Evolutionary conservation across 2,888 invertebrate species (phyloP).

Genomic region (Drosophila mimica): DNA sequence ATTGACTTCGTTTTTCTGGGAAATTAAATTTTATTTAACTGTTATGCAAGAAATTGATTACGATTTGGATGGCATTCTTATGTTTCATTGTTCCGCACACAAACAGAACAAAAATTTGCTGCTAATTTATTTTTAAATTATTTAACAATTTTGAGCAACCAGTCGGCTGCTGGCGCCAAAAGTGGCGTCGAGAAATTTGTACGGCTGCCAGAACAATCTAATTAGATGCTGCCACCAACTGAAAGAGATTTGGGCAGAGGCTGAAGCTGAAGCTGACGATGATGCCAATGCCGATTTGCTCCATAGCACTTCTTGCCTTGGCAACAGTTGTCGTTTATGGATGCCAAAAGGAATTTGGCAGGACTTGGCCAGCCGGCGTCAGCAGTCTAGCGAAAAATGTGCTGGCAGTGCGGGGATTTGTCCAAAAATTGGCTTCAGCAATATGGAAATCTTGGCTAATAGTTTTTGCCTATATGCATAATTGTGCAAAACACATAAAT

Average conservation of each 20-base stretch:
- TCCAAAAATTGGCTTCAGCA: slow-evolving; percentile 40
- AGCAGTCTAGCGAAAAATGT: slow-evolving; percentile 25
- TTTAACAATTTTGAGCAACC: slow-evolving; percentile 70
- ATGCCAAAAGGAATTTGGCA: slow-evolving; percentile 74
- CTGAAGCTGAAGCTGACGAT: slow-evolving; percentile 26
- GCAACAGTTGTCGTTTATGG: slow-evolving; percentile 77
- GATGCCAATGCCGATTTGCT: slow-evolving; percentile 73
- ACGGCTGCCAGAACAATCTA: slow-evolving; percentile 66
- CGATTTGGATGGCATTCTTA: slow-evolving; percentile 60
- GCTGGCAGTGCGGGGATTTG: slow-evolving; percentile 1
- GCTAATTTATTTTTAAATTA: slow-evolving; percentile 79
- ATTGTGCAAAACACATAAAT: slow-evolving; percentile 75
- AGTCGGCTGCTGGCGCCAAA: slow-evolving; percentile 44
- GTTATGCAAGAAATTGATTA: slow-evolving; percentile 71
- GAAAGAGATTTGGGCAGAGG: slow-evolving; percentile 22
- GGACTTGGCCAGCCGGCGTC: slow-evolving; percentile 12
- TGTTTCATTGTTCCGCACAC: slow-evolving; percentile 36
- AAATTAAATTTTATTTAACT: slow-evolving; percentile 80
- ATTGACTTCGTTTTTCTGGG: slow-evolving; percentile 57
- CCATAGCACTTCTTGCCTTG: slow-evolving; percentile 71
- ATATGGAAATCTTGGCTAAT: slow-evolving; percentile 57
- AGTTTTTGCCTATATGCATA: slow-evolving; percentile 62
- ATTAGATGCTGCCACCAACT: slow-evolving; percentile 57
- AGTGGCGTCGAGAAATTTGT: slow-evolving; percentile 27
- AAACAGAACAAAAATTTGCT: slow-evolving; percentile 42